Evolutionary conservation across 2,797 vertebrate genomes (phyloP).

Genomic region (Denticeps clupeoides): DNA sequence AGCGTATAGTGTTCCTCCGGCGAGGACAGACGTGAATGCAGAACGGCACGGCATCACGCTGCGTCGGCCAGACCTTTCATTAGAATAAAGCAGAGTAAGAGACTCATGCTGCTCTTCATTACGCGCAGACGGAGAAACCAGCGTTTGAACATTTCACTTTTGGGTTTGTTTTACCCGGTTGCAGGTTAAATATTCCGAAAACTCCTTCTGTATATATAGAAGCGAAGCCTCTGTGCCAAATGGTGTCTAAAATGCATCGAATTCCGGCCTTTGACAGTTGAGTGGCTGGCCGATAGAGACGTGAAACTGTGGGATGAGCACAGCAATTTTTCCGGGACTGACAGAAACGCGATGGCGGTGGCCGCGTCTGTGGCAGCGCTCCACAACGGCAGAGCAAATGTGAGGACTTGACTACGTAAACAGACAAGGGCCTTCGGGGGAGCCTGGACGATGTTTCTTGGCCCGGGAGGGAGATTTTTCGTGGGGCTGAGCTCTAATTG

Average conservation of each 20-base stretch:
- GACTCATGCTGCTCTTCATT: too few species aligned
- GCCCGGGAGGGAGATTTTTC: slow-evolving; percentile 25
- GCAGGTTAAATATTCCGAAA: not conserved
- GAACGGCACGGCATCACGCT: too few species aligned
- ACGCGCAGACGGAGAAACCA: too few species aligned
- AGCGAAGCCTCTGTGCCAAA: slow-evolving; percentile 2
- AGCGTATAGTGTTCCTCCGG: too few species aligned
- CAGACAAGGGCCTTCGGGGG: slow-evolving; percentile 19
- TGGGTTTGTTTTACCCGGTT: too few species aligned
- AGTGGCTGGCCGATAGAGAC: not conserved
- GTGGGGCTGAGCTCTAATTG: slow-evolving; percentile 22
- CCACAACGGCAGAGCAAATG: slow-evolving; percentile 17
- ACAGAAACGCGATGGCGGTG: slow-evolving; percentile 6
- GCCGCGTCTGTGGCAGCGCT: not conserved
- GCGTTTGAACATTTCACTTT: too few species aligned
- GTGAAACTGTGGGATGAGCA: not conserved
- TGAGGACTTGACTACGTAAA: slow-evolving; percentile 32
- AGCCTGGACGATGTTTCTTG: slow-evolving; percentile 18
- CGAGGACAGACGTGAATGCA: too few species aligned
- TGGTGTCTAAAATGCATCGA: slow-evolving; percentile 1
- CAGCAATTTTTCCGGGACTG: not conserved
- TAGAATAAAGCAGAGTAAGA: too few species aligned
- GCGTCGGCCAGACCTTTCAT: too few species aligned
- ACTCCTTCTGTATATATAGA: not conserved
- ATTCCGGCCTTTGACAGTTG: slow-evolving; percentile 3